Evolutionary conservation across 2,888 invertebrate genomes (phyloP).

Genomic region (Protonemura montana): DNA sequence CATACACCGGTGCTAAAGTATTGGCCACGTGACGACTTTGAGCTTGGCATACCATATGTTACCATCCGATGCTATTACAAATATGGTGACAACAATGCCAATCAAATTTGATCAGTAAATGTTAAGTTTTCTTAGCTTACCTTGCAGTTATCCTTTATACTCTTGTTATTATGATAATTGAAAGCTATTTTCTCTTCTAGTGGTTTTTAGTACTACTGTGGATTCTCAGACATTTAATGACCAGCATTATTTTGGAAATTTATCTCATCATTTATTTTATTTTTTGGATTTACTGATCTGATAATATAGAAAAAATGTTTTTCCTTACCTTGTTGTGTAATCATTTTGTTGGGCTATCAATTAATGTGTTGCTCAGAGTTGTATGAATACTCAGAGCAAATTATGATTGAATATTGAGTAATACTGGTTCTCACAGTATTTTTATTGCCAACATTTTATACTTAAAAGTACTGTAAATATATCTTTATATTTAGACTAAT

Average conservation of each 20-base stretch:
- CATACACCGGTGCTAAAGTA: conserved; percentile 74
- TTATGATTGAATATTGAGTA: neutral
- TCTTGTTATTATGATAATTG: too few relatives aligned
- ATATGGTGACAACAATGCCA: neutral
- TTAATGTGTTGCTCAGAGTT: neutral
- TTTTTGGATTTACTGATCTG: neutral
- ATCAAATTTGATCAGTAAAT: neutral
- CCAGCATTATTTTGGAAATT: too few relatives aligned
- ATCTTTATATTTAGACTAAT: neutral
- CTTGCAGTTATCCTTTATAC: too few relatives aligned
- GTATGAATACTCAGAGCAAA: neutral
- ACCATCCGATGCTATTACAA: conserved; percentile 59
- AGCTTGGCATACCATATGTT: conserved; percentile 79
- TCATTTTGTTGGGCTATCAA: neutral
- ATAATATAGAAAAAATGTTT: neutral
- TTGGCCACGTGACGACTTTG: conserved; percentile 81
- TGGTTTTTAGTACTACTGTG: too few relatives aligned
- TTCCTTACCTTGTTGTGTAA: neutral
- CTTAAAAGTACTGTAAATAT: too few relatives aligned
- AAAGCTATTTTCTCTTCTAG: too few relatives aligned
- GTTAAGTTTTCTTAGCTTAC: neutral
- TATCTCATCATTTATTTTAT: too few relatives aligned
- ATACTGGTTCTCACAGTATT: neutral
- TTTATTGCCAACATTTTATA: too few relatives aligned
- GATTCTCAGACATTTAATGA: too few relatives aligned